Evolutionary conservation across 2,113 vertebrate species (phyloP), one percentile per base, ranked within the genome.

Genomic region (Pristiophorus japonicus): DNA sequence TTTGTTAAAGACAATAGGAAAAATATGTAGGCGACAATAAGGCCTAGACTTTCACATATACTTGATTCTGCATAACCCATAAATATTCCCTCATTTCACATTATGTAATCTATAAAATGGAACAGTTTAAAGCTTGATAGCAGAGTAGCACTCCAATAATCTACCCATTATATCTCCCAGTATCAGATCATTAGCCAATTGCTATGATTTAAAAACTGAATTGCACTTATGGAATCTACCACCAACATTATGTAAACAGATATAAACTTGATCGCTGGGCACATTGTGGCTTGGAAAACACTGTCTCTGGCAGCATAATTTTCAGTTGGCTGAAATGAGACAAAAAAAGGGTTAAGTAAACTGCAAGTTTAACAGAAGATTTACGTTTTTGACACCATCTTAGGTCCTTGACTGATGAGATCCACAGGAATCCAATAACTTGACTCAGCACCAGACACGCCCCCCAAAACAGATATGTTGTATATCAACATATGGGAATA

Each of bases 241-340:
- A 93, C 63, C 65, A 94, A 94, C 78, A 81, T 81, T 81, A n/a
- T 78, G 14, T 81, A 81, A 81, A 20, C 38, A 67, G 55, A 94
- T 67, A 67, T 55, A 47, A 94, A 70, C 92, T 94, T 94, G 92
- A 47, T 66, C 22, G 22, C 65, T 94, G 65, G 85, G 92, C 65
- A 70, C 65, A 94, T 30, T 94, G 92, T 94, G 92, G 63, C 65
- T 70, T 45, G 88, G 12, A 63, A 65, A 65, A 92, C 34, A 38
- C 4, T 81, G 85, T 94, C 65, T 63, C 34, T 47, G 92, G 65
- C 65, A 94, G 10, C 92, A 92, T 92, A 94, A 94, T 67, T 94
- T 94, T 94, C 92, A 94, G 63, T 30, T 70, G n/a, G 92, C 92
- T 94, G 92, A 67, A 94, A 94, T 94, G 65, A 94, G 24, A 94